Evolutionary conservation across 2,113 vertebrate genomes (phyloP), one percentile per base, ranked within the genome.

Genomic region (Asarcornis scutulata): DNA sequence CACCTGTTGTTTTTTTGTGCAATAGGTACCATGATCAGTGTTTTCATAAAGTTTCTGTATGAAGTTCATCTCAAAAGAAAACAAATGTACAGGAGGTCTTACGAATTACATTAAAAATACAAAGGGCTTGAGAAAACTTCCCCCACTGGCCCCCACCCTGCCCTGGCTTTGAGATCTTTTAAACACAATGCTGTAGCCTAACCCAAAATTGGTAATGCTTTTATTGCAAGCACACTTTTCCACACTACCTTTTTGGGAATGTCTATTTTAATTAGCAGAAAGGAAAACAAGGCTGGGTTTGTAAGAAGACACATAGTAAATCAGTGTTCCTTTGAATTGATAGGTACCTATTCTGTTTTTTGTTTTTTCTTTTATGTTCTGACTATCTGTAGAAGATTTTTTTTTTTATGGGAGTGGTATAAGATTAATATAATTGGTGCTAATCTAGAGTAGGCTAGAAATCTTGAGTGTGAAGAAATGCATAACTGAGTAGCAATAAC

Each of bases 91-190:
- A 56, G 11, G 13, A 63, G 29, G 5, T 38, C 18, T 32, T 64
- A 58, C 0, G 1, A 72, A 86, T 18, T 60, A 13, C 20, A 48
- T 50, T 60, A 83, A 32, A 69, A 83, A 69, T 23, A 27, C 8
- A 58, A 5, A 38, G 2, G 7, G 1, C 10, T 29, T 38, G 7
- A 7, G 66, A 77, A 86, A 73, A 2, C 6, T 6, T 0, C 5
- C 18, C 55, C 38, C 38, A 40, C 38, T 40, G 38, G 38, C 38
- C 38, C 38, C 38, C 11, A 2, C 1, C 0, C 13, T 10, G 2
- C 6, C 17, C 12, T 13, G 5, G 46, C 6, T n/a, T 60, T 67
- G 4, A 52, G 4, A 10, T 48, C 18, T 5, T 82, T 55, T 82
- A 18, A 55, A 56, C 62, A 46, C 1, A 60, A 15, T 6, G 2